These are phyloP conservation scores for Scarus forsteni DNA, from an alignment of 2,797 vertebrate genomes.

Conservation along the genomic window DNA sequence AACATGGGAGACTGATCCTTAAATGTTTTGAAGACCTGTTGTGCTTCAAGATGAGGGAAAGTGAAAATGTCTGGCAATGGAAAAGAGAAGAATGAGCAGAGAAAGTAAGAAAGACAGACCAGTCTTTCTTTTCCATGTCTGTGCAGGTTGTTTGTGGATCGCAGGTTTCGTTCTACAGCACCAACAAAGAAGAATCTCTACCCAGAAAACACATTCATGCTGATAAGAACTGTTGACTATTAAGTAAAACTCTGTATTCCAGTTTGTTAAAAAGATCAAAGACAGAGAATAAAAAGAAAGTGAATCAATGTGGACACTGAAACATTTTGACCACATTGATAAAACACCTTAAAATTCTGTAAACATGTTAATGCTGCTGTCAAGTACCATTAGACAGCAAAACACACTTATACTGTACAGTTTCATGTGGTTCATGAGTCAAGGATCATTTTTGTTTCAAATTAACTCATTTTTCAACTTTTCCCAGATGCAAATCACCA, in stretches of 20 bases:
- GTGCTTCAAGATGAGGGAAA: background rate
- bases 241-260: background rate
- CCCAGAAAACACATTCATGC: background rate
- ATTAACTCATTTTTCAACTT: background rate
- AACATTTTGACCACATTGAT: background rate
- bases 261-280: background rate
- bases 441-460: background rate
- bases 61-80: background rate
- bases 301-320: constrained; percentile 12
- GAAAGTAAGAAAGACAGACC: constrained; percentile 28
- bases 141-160: constrained; percentile 66
- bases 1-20: background rate
- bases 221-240: background rate
- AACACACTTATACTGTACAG: background rate
- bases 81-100: background rate
- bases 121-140: constrained; percentile 54
- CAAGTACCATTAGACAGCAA: background rate
- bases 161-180: constrained; percentile 42
- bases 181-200: constrained; percentile 43
- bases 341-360: constrained; percentile 8
- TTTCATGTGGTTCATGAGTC: background rate
- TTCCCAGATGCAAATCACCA: background rate
- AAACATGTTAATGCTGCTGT: constrained; percentile 1
- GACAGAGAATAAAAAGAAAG: too few species aligned
- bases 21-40: background rate